Conservation (phyloP, 2,888 invertebrate species). For the Odiellus spinosus region DNA sequence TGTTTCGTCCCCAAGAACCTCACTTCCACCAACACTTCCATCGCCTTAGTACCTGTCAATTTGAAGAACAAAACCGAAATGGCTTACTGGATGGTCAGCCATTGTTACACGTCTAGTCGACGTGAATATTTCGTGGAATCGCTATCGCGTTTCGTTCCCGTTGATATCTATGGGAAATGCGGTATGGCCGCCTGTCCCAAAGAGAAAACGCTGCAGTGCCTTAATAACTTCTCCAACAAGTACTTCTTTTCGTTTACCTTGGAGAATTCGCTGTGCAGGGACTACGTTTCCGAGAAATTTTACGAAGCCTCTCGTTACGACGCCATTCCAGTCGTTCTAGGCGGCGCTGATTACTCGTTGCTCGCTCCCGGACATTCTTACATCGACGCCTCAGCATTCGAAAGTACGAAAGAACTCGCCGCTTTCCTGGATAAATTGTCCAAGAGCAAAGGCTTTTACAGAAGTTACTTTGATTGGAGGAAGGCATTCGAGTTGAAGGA, state of each 20-base stretch:
- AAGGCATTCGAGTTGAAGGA: slow-evolving; percentile 22
- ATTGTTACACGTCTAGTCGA: slow-evolving; percentile 15
- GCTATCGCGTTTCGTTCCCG: slow-evolving; percentile 14
- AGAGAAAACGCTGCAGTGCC: slow-evolving; percentile 7
- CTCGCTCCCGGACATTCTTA: slow-evolving; percentile 25
- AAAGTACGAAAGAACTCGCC: slow-evolving; percentile 9
- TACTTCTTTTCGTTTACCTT: slow-evolving; percentile 17
- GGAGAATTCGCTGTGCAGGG: slow-evolving; percentile 17
- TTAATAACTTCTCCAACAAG: slow-evolving; percentile 10
- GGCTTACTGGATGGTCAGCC: slow-evolving; percentile 21
- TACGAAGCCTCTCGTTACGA: slow-evolving; percentile 9
- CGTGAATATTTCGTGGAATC: slow-evolving; percentile 16
- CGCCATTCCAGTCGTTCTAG: slow-evolving; percentile 18
- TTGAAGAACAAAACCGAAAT: slow-evolving; percentile 5
- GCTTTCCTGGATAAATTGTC: slow-evolving; percentile 9
- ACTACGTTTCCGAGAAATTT: slow-evolving; percentile 19
- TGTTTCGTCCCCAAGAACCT: background rate
- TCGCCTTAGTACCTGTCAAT: background rate
- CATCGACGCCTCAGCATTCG: slow-evolving; percentile 24
- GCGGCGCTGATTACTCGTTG: slow-evolving; percentile 20
- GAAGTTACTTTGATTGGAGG: slow-evolving; percentile 16
- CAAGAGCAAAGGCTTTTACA: slow-evolving; percentile 8
- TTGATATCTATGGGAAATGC: slow-evolving; percentile 19
- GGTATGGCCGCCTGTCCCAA: slow-evolving; percentile 11
- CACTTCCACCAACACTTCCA: background rate